phyloP scores from a whole-genome alignment of 1,140 invertebrate genomes.

The Alviniconcha marisindica region DNA sequence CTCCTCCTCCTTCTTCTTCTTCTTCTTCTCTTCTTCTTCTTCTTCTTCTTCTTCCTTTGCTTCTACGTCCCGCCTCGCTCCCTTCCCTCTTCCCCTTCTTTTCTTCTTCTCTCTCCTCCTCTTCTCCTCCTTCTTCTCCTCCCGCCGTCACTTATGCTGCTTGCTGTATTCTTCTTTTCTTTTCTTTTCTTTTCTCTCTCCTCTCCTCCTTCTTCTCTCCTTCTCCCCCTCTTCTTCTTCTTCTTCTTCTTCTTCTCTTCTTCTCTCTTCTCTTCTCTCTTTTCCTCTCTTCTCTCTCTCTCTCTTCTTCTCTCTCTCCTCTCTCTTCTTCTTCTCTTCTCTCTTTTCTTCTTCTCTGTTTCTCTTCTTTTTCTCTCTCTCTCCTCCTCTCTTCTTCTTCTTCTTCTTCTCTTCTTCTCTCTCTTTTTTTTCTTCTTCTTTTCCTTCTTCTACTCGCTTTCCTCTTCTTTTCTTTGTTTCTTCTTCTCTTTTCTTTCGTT shows the following conservation, averaged over 20 bases:
- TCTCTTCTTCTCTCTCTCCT: not conserved
- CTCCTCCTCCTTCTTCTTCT: too few relatives aligned
- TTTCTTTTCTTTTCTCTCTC: too few relatives aligned
- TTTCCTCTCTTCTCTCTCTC: not conserved
- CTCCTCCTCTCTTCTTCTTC: conserved; percentile 1
- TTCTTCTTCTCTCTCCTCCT: too few relatives aligned
- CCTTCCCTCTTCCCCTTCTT: too few relatives aligned
- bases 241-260: too few relatives aligned
- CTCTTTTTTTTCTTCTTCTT: not conserved
- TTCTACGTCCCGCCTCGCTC: too few relatives aligned
- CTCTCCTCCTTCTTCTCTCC: not conserved
- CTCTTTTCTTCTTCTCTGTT: not conserved
- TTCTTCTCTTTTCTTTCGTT: not conserved
- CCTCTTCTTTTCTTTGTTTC: not conserved
- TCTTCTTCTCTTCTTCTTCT: too few relatives aligned
- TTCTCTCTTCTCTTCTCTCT: not conserved
- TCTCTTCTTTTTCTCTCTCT: not conserved
- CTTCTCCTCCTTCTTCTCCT: too few relatives aligned
- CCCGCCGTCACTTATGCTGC: too few relatives aligned
- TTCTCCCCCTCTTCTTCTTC: not conserved
- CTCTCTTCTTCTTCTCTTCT: not conserved
- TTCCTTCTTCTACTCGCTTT: not conserved
- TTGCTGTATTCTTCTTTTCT: too few relatives aligned
- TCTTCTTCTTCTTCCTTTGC: too few relatives aligned
- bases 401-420: not conserved